Evolutionary conservation across 2,797 vertebrate species (phyloP), one percentile per base, ranked within the genome.

Genomic region (Malurus splendens): DNA sequence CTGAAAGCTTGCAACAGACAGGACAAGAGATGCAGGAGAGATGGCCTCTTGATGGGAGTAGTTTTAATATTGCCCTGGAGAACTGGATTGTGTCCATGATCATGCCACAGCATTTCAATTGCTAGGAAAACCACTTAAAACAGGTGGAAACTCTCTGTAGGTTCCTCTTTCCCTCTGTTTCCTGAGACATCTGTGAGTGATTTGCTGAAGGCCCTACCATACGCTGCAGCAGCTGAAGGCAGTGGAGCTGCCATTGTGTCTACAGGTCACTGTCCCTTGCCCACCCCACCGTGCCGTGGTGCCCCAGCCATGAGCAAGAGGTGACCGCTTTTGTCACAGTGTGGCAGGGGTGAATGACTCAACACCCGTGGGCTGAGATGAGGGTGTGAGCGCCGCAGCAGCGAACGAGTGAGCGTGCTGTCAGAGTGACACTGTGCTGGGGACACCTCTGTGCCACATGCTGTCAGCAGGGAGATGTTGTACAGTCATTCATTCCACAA

Each of bases 371-470:
- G 32, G 16, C 11, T 0, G 1, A 52, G 51, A 5, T 64, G 60
- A 22, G 33, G 18, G 8, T 65, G 47, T 41, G 52, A 75, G 51
- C 10, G 15, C 14, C 61, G 27, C 33, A 25, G 27, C 39, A 68
- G 44, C 6, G 42, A 77, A 25, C 3, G 27, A 32, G 32, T 14
- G 12, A 30, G 36, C 18, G 47, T 57, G 36, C 16, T 8, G 4
- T 45, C 65, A 64, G 33, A 57, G 17, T 27, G n/a, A 42, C 2
- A 1, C n/a, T 33, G 28, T 19, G 23, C 38, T 19, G 15, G 24
- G n/a, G 30, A 52, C 38, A 42, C 3, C 13, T 44, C 28, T 33
- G n/a, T n/a, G 41, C n/a, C 15, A 15, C 23, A 7, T 0, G 0
- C 0, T 45, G 23, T 15, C 54, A 55, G 25, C 65, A 19, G 10